Evolutionary conservation across 2,113 vertebrate genomes (phyloP).

Genomic region (Sapajus apella): DNA sequence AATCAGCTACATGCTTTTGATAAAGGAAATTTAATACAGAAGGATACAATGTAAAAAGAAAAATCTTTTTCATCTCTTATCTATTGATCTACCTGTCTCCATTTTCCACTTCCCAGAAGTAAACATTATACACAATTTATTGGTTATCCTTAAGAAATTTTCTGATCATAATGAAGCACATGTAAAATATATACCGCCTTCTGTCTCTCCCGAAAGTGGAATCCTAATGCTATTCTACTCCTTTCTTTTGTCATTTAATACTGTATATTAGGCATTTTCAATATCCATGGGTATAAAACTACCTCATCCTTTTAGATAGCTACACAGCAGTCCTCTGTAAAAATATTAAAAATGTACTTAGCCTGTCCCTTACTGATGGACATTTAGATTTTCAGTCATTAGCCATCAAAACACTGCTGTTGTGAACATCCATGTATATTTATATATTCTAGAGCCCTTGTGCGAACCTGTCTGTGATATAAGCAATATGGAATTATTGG

Average conservation of each 20-base stretch:
- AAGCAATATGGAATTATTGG: constrained; percentile 1
- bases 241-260: background rate
- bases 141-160: background rate
- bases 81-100: background rate
- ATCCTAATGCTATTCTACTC: background rate
- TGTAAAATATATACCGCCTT: background rate
- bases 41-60: background rate
- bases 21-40: background rate
- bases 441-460: background rate
- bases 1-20: background rate
- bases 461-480: background rate
- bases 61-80: background rate
- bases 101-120: constrained; percentile 3
- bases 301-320: background rate
- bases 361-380: background rate
- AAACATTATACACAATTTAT: background rate
- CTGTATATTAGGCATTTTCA: background rate
- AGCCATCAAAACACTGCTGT: background rate
- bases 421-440: background rate
- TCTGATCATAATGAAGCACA: background rate
- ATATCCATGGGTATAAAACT: background rate
- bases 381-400: constrained; percentile 3
- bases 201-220: background rate
- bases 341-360: background rate
- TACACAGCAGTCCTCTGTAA: background rate